Evolutionary conservation across 2,888 invertebrate species (phyloP), one percentile per base, ranked within the genome.

Genomic region (Catocala fraxini): DNA sequence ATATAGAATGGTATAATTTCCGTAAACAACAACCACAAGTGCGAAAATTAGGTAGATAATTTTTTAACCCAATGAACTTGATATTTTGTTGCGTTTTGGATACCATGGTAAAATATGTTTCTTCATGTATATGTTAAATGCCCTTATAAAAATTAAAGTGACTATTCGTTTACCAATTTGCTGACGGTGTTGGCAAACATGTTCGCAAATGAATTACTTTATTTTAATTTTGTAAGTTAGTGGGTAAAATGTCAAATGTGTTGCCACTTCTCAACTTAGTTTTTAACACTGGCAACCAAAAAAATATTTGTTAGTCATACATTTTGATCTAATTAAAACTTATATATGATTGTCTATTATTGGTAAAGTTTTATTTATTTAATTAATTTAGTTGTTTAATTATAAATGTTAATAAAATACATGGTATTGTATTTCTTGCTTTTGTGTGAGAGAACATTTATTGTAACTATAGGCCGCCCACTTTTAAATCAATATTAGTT

Each of bases 1-100:
- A 58, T 57, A 64, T 47, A 63, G 10, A 46, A 54, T 45, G 45
- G 11, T 59, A 60, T 70, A 10, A 63, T 64, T 64, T 68, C 65
- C 47, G 25, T 69, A 63, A 55, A 55, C 63, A 54, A 45, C 56
- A 48, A 9, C 54, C 33, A 25, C 12, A 51, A 65, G 52, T 63
- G 67, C 63, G 63, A 49, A 10, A 4, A 47, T 49, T 49, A 49
- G 47, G 11, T 47, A 47, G 25, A 25, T 25, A 49, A 34, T 34
- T n/a, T n/a, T 34, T 33, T 25, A 25, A 25, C 34, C n/a, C 34
- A 49, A 49, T 34, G 34, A n/a, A 11, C 12, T 12, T 25, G 25
- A 25, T 25, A 25, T 11, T 43, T 43, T 11, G n/a, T 12, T 45
- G 13, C 25, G 25, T 3, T 3, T 25, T 25, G 4, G 25, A 25